Percentiles rank a stretch among this genome's conserved stretches.
Conservation (phyloP, 2,797 vertebrate genomes). For the Limnodromus scolopaceus region DNA sequence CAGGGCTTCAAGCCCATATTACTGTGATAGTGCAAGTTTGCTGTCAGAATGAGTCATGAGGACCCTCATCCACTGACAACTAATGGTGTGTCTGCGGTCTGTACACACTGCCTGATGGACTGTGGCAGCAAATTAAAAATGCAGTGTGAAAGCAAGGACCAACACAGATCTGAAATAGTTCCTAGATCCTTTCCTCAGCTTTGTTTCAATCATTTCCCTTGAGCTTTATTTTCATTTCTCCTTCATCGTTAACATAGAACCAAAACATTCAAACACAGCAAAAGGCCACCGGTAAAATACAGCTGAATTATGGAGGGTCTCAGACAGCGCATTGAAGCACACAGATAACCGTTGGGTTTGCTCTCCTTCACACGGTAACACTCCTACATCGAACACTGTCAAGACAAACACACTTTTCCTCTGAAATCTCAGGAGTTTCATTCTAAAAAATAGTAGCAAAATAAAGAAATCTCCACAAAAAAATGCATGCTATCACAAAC, state of each 20-base stretch:
- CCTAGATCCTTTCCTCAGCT: not conserved
- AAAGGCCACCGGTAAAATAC: not conserved
- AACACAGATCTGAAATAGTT: conserved; percentile 68
- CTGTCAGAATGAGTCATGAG: conserved; percentile 78
- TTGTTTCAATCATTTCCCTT: not conserved
- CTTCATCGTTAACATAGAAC: not conserved
- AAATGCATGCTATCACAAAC: not conserved
- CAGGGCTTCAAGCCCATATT: conserved; percentile 31
- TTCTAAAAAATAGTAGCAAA: not conserved
- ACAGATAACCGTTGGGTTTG: not conserved
- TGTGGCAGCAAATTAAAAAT: conserved; percentile 85
- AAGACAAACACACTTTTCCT: not conserved
- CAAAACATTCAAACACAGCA: not conserved
- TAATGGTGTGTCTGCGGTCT: conserved; percentile 47
- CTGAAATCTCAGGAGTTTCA: not conserved
- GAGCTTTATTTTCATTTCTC: not conserved
- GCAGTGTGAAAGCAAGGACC: conserved; percentile 73
- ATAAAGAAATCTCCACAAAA: not conserved
- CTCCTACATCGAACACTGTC: not conserved
- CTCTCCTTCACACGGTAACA: not conserved
- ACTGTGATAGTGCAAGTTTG: conserved; percentile 48
- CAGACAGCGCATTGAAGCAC: not conserved
- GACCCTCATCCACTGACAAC: conserved; percentile 71
- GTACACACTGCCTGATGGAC: conserved; percentile 65
- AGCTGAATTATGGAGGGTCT: conserved; percentile 1